Base-by-base conservation (phyloP, 2,888 invertebrate genomes). In the Busseola fusca region DNA sequence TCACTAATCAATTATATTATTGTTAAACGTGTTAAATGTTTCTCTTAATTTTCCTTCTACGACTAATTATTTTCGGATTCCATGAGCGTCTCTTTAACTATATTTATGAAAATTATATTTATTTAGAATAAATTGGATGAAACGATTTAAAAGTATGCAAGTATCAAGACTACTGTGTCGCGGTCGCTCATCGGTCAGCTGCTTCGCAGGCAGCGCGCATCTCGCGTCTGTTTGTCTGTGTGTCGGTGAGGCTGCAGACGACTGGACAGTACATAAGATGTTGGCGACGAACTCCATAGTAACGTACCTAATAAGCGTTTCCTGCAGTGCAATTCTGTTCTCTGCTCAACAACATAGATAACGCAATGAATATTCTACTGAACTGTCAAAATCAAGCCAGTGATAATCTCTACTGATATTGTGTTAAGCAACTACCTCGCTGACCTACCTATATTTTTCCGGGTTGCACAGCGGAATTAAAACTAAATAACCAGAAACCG, bases 201-300 rank as follows among this genome's bases (percentile, higher is more conserved):
- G 88, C 88, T 87, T 84, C 73, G 62, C 76, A 69, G 69, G 84
- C 89, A 86, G 89, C 92, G 91, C 91, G 92, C 93, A 93, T 92
- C 92, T 94, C 94, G 89, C 91, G 92, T 83, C 90, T 86, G 90
- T 83, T 86, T 87, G 89, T 87, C 90, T 88, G 82, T 74, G 76
- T 84, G 83, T 74, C 84, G 78, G 80, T 85, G 86, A 86, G 76
- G 86, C 84, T 86, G 87, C 75, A 72, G 18, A n/a, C 9, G 4
- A 18, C 70, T 62, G 27, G 30, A 30, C 69, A 80, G 56, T 59
- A 0, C 7, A 78, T 54, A 21, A 76, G 64, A 71, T 30, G 25
- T 27, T 1, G 69, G 86, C 87, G 83, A 40, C n/a, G 40, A 2
- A 34, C 10, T 1, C 42, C 45, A 63, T 72, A 40, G 25, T 18